Percentiles rank a stretch among this genome's conserved stretches.
phyloP scores from a whole-genome alignment of 2,888 invertebrate species.

The Eulithis testata region DNA sequence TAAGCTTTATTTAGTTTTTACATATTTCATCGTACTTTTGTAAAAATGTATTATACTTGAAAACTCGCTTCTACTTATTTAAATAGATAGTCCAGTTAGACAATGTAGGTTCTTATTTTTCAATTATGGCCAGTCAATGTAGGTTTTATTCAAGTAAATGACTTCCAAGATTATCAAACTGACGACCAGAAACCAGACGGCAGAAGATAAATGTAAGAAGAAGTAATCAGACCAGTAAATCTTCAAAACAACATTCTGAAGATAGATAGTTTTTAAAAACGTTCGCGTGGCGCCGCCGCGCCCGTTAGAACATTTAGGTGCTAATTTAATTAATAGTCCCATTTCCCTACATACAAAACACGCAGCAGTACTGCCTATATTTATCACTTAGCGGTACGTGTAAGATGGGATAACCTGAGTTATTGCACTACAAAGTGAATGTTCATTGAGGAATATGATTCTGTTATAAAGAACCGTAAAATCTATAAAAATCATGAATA shows the following conservation, averaged over 20 bases:
- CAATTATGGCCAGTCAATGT: no score
- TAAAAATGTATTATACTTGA: no score
- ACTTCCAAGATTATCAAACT: no score
- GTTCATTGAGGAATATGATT: background rate
- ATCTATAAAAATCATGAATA: no score
- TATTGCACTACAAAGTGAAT: background rate
- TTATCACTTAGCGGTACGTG: constrained; percentile 72
- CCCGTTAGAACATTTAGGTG: constrained; percentile 69
- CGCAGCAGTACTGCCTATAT: constrained; percentile 65
- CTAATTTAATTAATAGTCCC: constrained; percentile 81
- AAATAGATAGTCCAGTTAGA: no score
- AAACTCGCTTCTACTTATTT: no score
- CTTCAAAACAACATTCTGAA: constrained; percentile 39
- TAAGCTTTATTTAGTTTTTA: background rate
- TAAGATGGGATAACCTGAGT: constrained; percentile 36
- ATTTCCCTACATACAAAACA: constrained; percentile 70
- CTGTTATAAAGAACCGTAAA: no score
- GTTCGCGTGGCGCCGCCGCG: constrained; percentile 46
- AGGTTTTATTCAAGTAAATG: no score
- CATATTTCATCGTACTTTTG: background rate
- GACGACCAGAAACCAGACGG: background rate
- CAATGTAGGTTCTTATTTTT: no score
- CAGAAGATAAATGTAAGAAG: background rate
- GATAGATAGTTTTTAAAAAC: constrained; percentile 71
- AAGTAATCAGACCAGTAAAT: background rate